Conservation (phyloP, 2,888 invertebrate genomes). For the Aleiodes alternator region DNA sequence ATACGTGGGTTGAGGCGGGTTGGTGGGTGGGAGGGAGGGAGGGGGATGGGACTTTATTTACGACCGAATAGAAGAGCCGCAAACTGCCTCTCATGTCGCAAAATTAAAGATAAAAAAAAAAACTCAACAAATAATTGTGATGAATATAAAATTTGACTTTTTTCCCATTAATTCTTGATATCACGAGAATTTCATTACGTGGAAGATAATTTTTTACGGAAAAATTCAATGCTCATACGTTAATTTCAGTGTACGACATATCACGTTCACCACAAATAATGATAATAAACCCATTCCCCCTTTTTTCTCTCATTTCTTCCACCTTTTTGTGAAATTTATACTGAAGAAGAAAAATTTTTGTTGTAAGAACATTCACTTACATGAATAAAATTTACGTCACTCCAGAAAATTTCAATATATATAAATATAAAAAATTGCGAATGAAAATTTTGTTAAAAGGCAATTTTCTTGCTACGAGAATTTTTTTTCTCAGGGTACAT, state of each 20-base stretch:
- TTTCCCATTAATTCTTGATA: slow-evolving; percentile 54
- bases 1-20: background rate
- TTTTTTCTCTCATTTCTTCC: too few species aligned
- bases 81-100: slow-evolving; percentile 59
- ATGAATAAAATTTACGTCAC: too few species aligned
- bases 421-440: too few species aligned
- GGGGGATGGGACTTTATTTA: slow-evolving; percentile 69
- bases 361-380: too few species aligned
- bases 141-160: background rate
- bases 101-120: slow-evolving; percentile 5
- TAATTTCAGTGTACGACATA: slow-evolving; percentile 45
- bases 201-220: slow-evolving; percentile 60
- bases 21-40: too few species aligned
- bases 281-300: slow-evolving; percentile 60
- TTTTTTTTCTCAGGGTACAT: too few species aligned
- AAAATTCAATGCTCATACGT: slow-evolving; percentile 2
- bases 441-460: too few species aligned
- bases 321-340: too few species aligned
- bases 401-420: too few species aligned
- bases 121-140: background rate
- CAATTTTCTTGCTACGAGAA: too few species aligned
- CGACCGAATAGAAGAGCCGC: slow-evolving; percentile 72
- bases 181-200: slow-evolving; percentile 62
- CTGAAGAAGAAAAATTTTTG: too few species aligned
- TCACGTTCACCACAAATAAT: slow-evolving; percentile 61